A percentile compares a stretch with the other conserved stretches of the same genome.
Evolutionary conservation across 1,140 invertebrate genomes (phyloP).

Genomic region (Neotoxoptera formosana): DNA sequence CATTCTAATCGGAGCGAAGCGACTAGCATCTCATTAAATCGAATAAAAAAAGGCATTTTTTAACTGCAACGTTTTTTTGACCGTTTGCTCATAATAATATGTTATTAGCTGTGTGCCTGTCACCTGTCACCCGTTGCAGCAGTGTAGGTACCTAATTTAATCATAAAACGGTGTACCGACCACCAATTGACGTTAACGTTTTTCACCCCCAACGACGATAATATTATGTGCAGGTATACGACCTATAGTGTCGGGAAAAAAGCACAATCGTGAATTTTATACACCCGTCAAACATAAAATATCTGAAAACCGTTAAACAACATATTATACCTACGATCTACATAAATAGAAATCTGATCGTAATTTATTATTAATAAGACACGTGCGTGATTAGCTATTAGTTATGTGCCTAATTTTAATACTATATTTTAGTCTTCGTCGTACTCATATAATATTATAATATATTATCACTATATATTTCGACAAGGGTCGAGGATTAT

Average conservation of each 20-base stretch:
- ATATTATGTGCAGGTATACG: not conserved
- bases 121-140: too few relatives aligned
- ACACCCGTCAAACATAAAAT: not conserved
- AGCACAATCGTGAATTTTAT: not conserved
- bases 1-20: slow-evolving; percentile 20
- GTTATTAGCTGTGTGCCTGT: not conserved
- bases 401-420: not conserved
- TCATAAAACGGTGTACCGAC: not conserved
- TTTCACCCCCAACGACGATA: not conserved
- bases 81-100: not conserved
- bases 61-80: not conserved
- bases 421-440: too few relatives aligned
- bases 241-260: not conserved
- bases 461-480: not conserved
- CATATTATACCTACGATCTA: not conserved
- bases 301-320: not conserved
- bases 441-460: not conserved
- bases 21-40: not conserved
- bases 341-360: not conserved
- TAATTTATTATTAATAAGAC: not conserved
- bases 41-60: not conserved
- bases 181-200: not conserved
- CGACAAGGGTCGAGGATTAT: not conserved
- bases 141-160: too few relatives aligned
- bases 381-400: not conserved